A percentile compares a stretch with the other conserved stretches of the same genome.
Conservation (phyloP, 2,888 invertebrate species). For the Synanthedon tipuliformis region DNA sequence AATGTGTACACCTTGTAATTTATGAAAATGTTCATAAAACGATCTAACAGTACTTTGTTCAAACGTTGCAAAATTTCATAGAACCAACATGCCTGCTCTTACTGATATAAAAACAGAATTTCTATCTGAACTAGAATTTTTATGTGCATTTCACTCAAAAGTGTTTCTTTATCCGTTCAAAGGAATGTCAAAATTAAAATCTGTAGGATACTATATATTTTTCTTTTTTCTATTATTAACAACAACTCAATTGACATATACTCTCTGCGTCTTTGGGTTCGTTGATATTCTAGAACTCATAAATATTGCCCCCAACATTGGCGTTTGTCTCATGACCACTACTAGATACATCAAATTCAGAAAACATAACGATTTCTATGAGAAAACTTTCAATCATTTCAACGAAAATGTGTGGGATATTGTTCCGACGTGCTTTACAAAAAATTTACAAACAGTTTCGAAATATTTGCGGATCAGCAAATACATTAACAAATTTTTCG, state of each 20-base stretch:
- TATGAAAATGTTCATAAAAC: not conserved
- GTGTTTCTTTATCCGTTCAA: constrained; percentile 40
- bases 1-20: not conserved
- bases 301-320: constrained; percentile 47
- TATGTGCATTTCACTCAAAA: constrained; percentile 26
- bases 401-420: constrained; percentile 31
- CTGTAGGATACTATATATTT: constrained; percentile 21
- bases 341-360: constrained; percentile 38
- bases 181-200: constrained; percentile 19
- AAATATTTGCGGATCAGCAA: constrained; percentile 23
- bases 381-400: constrained; percentile 34
- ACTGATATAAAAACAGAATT: not conserved
- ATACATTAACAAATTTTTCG: constrained; percentile 28
- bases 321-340: constrained; percentile 36
- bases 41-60: too few relatives aligned
- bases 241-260: constrained; percentile 27
- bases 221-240: constrained; percentile 25
- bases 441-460: constrained; percentile 24
- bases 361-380: constrained; percentile 25
- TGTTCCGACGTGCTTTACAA: constrained; percentile 16
- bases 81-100: not conserved
- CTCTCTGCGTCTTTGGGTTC: constrained; percentile 26
- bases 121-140: constrained; percentile 24
- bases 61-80: not conserved
- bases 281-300: constrained; percentile 39